Evolutionary conservation across 2,113 vertebrate genomes (phyloP), one percentile per base, ranked within the genome.

Genomic region (Rhea pennata): DNA sequence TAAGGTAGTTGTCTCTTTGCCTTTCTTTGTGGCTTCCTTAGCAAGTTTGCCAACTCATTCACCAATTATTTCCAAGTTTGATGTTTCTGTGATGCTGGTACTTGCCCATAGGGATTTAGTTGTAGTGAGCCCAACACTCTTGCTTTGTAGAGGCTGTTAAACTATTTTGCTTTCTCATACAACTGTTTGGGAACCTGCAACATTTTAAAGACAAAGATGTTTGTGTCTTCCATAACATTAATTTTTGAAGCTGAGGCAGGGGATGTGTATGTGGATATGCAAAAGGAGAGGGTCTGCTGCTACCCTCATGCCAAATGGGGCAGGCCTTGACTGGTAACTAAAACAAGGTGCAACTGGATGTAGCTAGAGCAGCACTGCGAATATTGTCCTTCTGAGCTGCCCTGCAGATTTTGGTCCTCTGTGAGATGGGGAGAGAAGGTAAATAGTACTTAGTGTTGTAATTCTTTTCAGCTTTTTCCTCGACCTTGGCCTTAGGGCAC

Each of bases 391-490:
- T 73, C 44, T 53, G 36, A 74, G 16, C 26, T 64, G 26, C 33
- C 0, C 4, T 20, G 21, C 3, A 24, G 20, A 11, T 31, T n/a
- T 23, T 69, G 15, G 7, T 21, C 80, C 15, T 84, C 31, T 39
- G 44, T 33, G 78, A 53, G 33, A 22, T 3, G 3, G 7, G 31
- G 11, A 65, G 4, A 21, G 19, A 73, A 46, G 39, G 21, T 15
- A 21, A 39, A 8, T 39, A 6, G 10, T 77, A 3, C 14, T 39
- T 87, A 5, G 15, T 64, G 2, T n/a, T 84, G 20, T n/a, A 46
- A 59, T 14, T 40, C 15, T 5, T 33, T 71, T 70, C 46, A 12
- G 15, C 27, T 31, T 72, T 0, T 54, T 73, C 0, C 0, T 71
- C 31, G 51, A 8, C n/a, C 13, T 42, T 77, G 31, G 10, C n/a